Evolutionary conservation across 2,797 vertebrate genomes (phyloP), one percentile per base, ranked within the genome.

Genomic region (Cirrhinus molitorella): DNA sequence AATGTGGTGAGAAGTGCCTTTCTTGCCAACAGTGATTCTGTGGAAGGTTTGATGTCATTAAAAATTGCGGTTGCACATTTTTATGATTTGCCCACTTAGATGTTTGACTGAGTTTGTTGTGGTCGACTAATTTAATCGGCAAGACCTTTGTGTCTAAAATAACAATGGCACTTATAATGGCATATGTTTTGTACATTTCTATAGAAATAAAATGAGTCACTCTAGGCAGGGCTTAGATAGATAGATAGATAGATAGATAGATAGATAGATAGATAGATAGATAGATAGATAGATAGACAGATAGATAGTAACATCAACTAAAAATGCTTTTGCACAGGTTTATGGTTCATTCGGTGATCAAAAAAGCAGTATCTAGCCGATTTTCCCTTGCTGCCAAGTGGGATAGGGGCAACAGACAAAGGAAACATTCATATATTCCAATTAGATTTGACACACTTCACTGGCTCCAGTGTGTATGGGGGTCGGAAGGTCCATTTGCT

Each of bases 371-470:
- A 84, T 89, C 72, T 87, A 77, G 83, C 85, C 79, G 86, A 90
- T 90, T 88, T 87, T 53, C 66, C 86, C 83, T 83, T 76, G 72
- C 80, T 86, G 83, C 88, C 84, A 85, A 90, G 83, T 90, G 87
- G 87, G 86, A 88, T 87, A 87, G 89, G 87, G 78, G 85, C 88
- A 87, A 88, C 81, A 88, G 87, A 91, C 90, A 92, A 92, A 87
- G 85, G 88, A 89, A 93, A 93, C 92, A 92, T 91, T 93, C 90
- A 93, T 88, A 89, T 92, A 91, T 91, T 92, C 93, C 92, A 93
- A 93, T 93, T 93, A 94, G 90, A 91, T 82, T 87, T 85, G 92
- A 90, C 87, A 91, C 91, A 91, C 91, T 92, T 89, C 85, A 90
- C 85, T 87, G 90, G 83, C 61, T 89, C 78, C 83, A 84, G 83